Percentiles rank a stretch among this genome's conserved stretches.
Evolutionary conservation across 1,140 invertebrate genomes (phyloP).

Genomic region (Calosoma granatense): DNA sequence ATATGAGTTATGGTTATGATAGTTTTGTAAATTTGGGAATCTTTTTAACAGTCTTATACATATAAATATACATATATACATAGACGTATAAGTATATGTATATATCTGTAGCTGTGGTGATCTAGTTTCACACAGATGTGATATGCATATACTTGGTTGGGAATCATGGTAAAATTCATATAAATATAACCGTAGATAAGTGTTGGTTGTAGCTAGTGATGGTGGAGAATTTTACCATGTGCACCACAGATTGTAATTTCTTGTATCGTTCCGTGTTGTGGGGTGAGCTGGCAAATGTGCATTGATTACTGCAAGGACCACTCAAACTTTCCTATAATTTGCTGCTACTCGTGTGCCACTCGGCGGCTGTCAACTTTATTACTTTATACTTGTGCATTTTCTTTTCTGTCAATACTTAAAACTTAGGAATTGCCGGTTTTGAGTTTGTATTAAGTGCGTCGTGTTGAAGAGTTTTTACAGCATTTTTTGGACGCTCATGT

Average conservation of each 20-base stretch:
- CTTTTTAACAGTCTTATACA: no score
- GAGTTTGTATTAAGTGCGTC: constrained; percentile 4
- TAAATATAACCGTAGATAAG: neutral
- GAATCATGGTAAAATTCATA: neutral
- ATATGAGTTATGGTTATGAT: neutral
- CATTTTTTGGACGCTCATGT: constrained; percentile 10
- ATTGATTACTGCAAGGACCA: constrained; percentile 53
- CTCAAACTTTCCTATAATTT: constrained; percentile 53
- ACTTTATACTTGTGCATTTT: constrained; percentile 4
- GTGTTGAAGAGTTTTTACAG: constrained; percentile 15
- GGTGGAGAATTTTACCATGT: neutral
- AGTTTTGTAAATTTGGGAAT: no score
- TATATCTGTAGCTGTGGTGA: neutral
- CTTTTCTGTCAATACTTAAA: neutral
- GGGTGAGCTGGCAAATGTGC: constrained; percentile 34
- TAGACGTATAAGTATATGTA: constrained; percentile 10
- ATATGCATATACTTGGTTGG: neutral
- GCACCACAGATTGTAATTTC: neutral
- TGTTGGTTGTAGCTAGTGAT: neutral
- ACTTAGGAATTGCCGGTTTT: constrained; percentile 4
- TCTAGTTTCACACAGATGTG: neutral
- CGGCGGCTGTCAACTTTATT: neutral
- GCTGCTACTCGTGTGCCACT: constrained; percentile 3
- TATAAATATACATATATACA: constrained; percentile 14
- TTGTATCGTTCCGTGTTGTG: constrained; percentile 23